A percentile compares a stretch with the other conserved stretches of the same genome.
Conservation (phyloP, 2,888 invertebrate species). For the Escarpia spicata region DNA sequence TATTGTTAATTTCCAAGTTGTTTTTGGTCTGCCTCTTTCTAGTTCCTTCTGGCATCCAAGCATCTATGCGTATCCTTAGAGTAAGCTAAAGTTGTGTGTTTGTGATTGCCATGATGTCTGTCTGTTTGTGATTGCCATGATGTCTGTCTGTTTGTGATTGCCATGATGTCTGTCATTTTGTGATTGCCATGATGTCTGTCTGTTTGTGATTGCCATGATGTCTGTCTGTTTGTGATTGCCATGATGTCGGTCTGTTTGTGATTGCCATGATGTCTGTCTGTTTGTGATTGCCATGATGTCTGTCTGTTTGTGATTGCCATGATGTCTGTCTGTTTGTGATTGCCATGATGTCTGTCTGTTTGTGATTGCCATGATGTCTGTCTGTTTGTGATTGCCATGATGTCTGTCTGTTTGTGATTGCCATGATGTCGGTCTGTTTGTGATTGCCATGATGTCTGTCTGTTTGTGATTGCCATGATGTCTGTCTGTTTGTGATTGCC, state of each 20-base stretch:
- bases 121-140: too few relatives aligned
- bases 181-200: too few relatives aligned
- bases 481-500: too few relatives aligned
- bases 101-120: background rate
- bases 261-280: background rate
- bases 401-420: background rate
- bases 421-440: background rate
- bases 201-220: background rate
- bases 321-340: background rate
- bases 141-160: background rate
- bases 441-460: too few relatives aligned
- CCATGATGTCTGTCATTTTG: background rate
- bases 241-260: too few relatives aligned
- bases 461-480: background rate
- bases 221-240: too few relatives aligned
- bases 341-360: too few relatives aligned
- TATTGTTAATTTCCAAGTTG: too few relatives aligned
- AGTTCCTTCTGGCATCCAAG: too few relatives aligned
- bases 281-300: too few relatives aligned
- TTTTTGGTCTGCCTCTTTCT: too few relatives aligned
- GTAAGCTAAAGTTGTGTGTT: background rate
- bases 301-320: background rate
- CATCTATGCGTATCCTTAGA: background rate
- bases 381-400: too few relatives aligned
- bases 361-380: background rate